A percentile compares a stretch with the other conserved stretches of the same genome.
Evolutionary conservation across 2,888 invertebrate genomes (phyloP).

Genomic region (Meteorus colon): DNA sequence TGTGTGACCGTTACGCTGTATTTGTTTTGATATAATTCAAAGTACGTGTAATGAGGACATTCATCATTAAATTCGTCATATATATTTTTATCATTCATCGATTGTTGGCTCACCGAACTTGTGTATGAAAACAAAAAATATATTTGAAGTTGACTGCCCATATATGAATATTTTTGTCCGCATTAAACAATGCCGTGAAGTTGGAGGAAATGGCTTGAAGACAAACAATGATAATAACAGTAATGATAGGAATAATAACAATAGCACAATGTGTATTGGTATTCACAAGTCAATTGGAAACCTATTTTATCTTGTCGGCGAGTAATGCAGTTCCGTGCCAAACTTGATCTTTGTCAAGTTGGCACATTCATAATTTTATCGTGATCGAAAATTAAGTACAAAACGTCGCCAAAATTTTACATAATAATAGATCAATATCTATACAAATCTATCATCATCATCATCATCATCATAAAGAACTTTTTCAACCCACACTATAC

Average conservation of each 20-base stretch:
- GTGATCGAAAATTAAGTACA: not conserved
- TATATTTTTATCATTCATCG: not conserved
- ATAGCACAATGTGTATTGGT: not conserved
- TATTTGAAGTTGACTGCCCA: slow-evolving; percentile 59
- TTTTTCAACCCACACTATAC: no score
- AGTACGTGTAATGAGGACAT: not conserved
- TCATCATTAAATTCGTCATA: not conserved
- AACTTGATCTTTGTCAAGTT: not conserved
- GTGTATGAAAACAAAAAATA: slow-evolving; percentile 49
- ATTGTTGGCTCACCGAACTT: slow-evolving; percentile 45
- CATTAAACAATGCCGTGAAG: slow-evolving; percentile 62
- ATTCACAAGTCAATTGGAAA: not conserved
- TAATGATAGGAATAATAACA: not conserved
- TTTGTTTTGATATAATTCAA: not conserved
- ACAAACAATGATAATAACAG: slow-evolving; percentile 18
- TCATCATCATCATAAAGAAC: not conserved
- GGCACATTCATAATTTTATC: not conserved
- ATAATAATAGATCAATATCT: not conserved
- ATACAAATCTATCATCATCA: not conserved
- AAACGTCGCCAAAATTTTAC: not conserved
- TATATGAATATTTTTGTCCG: slow-evolving; percentile 66
- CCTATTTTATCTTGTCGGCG: not conserved
- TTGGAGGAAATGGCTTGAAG: slow-evolving; percentile 46
- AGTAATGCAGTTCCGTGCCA: not conserved
- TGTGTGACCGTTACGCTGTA: not conserved